Evolutionary conservation across 2,797 vertebrate species (phyloP).

Genomic region (Falco biarmicus): DNA sequence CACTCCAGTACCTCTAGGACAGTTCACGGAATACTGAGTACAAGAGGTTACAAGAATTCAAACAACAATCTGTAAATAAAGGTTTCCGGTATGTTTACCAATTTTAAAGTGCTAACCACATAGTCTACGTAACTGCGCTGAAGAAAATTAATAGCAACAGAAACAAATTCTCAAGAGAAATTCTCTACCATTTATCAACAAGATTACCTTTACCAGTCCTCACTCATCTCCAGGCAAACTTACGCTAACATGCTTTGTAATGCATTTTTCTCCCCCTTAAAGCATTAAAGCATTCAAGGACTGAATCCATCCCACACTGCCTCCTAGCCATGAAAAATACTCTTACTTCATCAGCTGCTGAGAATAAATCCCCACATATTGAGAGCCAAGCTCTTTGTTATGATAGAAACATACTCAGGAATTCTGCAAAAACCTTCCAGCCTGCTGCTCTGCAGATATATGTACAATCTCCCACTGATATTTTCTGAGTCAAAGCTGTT

Average conservation of each 20-base stretch:
- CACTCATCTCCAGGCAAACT: constrained; percentile 18
- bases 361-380: background rate
- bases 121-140: background rate
- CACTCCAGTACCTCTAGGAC: background rate
- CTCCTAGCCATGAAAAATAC: background rate
- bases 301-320: background rate
- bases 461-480: background rate
- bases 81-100: background rate
- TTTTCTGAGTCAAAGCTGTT: background rate
- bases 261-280: background rate
- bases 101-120: background rate
- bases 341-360: background rate
- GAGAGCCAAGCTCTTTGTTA: background rate
- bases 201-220: background rate
- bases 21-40: background rate
- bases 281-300: background rate
- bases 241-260: background rate
- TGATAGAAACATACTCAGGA: background rate
- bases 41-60: background rate
- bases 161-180: background rate
- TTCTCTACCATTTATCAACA: background rate
- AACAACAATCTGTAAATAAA: background rate
- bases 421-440: background rate
- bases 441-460: background rate
- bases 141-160: background rate